These are phyloP conservation scores for Lithophane ornitopus DNA, from an alignment of 2,888 invertebrate species.

Conservation along the genomic window DNA sequence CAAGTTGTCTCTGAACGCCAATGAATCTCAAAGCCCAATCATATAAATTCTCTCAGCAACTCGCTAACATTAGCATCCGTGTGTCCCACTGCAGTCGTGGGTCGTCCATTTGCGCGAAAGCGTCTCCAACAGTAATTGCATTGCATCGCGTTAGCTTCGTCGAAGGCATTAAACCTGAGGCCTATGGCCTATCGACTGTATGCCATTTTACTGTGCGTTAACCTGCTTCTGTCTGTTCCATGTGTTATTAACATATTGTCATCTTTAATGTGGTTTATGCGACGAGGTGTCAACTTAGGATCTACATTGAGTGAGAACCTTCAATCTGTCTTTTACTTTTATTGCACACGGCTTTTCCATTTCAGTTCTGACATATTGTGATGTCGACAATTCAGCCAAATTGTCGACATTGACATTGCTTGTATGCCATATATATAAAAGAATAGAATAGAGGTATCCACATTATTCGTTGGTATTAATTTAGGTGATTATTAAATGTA, in stretches of 20 bases:
- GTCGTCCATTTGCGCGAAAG: conserved; percentile 73
- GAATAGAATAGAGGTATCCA: not conserved
- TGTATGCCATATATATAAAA: too few relatives aligned
- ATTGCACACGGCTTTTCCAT: conserved; percentile 2
- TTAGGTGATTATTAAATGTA: not conserved
- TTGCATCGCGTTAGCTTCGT: conserved; percentile 64
- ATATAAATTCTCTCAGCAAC: conserved; percentile 21
- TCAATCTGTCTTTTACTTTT: not conserved
- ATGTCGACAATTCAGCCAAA: too few relatives aligned
- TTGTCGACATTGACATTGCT: not conserved
- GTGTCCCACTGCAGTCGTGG: conserved; percentile 64
- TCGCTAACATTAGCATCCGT: conserved; percentile 58
- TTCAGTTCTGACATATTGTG: conserved; percentile 1
- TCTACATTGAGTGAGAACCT: not conserved
- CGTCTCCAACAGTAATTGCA: conserved; percentile 73
- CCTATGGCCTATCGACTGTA: conserved; percentile 62
- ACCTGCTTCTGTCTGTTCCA: conserved; percentile 59
- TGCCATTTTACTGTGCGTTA: conserved; percentile 54
- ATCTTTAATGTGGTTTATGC: conserved; percentile 11
- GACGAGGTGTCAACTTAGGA: not conserved
- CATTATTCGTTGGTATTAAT: not conserved
- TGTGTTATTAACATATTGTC: conserved; percentile 25
- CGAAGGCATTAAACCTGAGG: conserved; percentile 65
- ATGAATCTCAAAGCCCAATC: conserved; percentile 6
- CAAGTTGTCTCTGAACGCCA: not conserved